Conservation (phyloP, 2,888 invertebrate species). For the Trachelus stipa region DNA sequence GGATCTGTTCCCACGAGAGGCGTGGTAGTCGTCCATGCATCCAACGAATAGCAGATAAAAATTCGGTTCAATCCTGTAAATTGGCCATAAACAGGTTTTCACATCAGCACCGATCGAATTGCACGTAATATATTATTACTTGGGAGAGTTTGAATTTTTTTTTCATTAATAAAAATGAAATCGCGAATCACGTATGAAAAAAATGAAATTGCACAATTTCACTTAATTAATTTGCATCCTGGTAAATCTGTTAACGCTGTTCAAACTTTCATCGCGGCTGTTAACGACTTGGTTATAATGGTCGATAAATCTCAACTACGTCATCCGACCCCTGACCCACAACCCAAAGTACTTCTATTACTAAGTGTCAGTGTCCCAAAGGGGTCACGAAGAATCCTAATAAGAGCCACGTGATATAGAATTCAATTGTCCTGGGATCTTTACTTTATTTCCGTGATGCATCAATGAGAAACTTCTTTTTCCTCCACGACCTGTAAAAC, state of each 20-base stretch:
- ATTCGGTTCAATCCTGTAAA: background rate
- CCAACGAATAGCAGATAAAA: background rate
- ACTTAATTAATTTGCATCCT: background rate
- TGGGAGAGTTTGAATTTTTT: background rate
- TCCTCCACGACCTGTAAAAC: conserved; percentile 7
- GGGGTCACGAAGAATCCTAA: background rate
- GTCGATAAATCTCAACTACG: background rate
- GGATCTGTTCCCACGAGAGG: background rate
- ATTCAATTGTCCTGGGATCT: background rate
- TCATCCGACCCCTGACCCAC: background rate
- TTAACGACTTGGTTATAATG: background rate
- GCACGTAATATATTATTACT: background rate
- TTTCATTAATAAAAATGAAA: background rate
- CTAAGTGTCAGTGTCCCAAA: background rate
- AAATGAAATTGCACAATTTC: background rate
- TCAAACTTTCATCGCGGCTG: background rate
- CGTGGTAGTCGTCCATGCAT: background rate
- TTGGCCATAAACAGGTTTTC: background rate
- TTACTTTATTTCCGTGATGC: background rate
- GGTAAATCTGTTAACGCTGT: background rate
- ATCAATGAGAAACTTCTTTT: conserved; percentile 8
- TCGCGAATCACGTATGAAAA: no score
- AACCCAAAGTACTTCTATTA: background rate
- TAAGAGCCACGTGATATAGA: background rate
- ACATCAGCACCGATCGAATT: background rate